Evolutionary conservation across 2,888 invertebrate genomes (phyloP), one percentile per base, ranked within the genome.

Genomic region (Agrilus cyanescens): DNA sequence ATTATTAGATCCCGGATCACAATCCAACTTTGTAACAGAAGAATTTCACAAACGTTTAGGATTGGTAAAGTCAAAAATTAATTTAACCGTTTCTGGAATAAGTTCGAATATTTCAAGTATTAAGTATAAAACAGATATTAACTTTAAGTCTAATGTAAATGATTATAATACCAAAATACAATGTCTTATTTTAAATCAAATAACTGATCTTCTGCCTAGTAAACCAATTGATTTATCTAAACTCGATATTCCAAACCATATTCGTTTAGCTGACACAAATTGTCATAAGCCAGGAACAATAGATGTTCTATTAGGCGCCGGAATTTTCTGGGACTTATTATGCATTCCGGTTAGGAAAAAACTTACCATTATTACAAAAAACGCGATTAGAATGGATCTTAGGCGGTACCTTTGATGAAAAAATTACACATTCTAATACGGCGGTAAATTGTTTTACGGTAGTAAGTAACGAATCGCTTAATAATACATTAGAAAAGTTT

Each of bases 1-100:
- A 2, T n/a, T 41, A 35, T 37, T 41, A 41, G 36, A 41, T 30
- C 36, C 36, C 3, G 41, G 41, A 30, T 36, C 36, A 3, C 41
- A 41, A 37, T 18, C 41, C 1, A 35, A 41, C 16, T 41, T 36
- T 29, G 29, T 41, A 12, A 36, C 41, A 6, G 14, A 16, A 7
- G 32, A 30, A 4, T 15, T 41, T 29, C 29, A 13, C 36, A n/a
- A 41, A 7, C 30, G 36, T n/a, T 31, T 41, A 36, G 13, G 10
- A 4, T n/a, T 41, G 36, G n/a, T 10, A 12, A n/a, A 12, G 2
- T 12, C 15, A 12, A 37, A 41, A 35, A 18, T 37, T 16, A 25
- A 41, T 37, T 20, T 41, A 18, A 12, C 36, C 3, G 25, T 41
- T 4, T 12, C 15, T 6, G 41, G 41, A 12, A 36, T 41, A 1